phyloP scores from a whole-genome alignment of 2,113 vertebrate genomes.

The Suncus etruscus region DNA sequence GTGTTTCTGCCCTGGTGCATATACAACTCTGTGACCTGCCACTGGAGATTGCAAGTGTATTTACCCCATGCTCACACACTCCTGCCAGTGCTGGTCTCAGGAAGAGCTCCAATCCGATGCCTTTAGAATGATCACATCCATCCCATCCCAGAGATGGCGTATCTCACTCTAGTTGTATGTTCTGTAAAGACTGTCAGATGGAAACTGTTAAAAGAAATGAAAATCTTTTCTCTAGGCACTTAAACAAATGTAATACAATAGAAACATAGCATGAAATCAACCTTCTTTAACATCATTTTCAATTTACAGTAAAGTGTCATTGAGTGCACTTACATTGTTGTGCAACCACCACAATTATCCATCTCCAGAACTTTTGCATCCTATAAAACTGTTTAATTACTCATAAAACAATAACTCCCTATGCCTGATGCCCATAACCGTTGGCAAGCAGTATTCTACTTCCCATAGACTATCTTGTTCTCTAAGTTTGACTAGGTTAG shows the following conservation, averaged over 20 bases:
- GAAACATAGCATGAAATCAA: background rate
- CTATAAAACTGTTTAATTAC: background rate
- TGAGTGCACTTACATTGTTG: background rate
- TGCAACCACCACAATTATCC: background rate
- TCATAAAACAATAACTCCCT: background rate
- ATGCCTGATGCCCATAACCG: background rate
- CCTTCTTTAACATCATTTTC: background rate
- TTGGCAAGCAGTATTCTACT: background rate
- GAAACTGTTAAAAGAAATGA: constrained; percentile 84
- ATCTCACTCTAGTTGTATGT: constrained; percentile 85
- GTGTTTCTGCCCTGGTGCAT: background rate
- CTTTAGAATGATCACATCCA: constrained; percentile 79
- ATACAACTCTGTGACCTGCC: background rate
- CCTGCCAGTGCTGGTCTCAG: constrained; percentile 82
- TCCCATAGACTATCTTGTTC: background rate
- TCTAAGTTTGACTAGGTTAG: background rate
- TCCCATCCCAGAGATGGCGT: constrained; percentile 80
- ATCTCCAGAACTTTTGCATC: background rate
- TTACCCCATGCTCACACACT: constrained; percentile 82
- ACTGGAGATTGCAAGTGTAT: background rate
- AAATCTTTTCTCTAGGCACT: constrained; percentile 54
- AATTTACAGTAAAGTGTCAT: background rate
- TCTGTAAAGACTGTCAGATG: constrained; percentile 87
- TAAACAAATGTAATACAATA: background rate
- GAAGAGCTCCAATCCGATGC: constrained; percentile 81